A percentile compares a stretch with the other conserved stretches of the same genome.
These are phyloP conservation scores for Cheilinus undulatus DNA, from an alignment of 2,113 vertebrate species.

Conservation along the genomic window DNA sequence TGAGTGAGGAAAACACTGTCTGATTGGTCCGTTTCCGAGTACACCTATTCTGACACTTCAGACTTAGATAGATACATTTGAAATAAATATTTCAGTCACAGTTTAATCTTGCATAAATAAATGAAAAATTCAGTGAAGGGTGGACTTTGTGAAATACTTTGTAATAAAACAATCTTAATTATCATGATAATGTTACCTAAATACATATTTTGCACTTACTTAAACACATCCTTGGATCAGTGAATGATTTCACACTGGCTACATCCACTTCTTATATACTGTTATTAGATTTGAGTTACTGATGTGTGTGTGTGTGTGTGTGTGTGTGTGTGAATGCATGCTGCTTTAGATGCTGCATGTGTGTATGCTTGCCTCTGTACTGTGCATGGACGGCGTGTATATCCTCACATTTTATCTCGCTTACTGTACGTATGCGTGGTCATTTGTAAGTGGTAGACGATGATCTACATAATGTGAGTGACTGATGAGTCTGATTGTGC, in stretches of 20 bases:
- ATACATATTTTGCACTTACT: no score
- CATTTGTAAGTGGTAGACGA: conserved; percentile 9
- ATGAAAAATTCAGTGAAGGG: no score
- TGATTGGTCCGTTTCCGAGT: no score
- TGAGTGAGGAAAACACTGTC: no score
- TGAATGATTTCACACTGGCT: background rate
- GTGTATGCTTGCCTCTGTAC: conserved; percentile 50
- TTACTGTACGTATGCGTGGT: conserved; percentile 17
- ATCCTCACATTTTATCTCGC: conserved; percentile 18
- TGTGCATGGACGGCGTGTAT: conserved; percentile 55
- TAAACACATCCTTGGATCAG: no score
- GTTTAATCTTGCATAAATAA: no score
- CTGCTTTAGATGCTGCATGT: conserved; percentile 23
- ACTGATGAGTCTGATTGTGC: conserved; percentile 17
- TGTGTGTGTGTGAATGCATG: conserved; percentile 16
- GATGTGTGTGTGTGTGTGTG: conserved; percentile 12
- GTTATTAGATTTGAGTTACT: conserved; percentile 4
- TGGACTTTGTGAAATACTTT: no score
- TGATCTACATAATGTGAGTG: conserved; percentile 1
- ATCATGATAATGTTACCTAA: no score
- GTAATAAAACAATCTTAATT: no score
- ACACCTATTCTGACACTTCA: no score
- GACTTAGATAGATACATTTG: no score
- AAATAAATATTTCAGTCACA: no score
- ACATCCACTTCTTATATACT: background rate